Conservation (phyloP, 1,140 invertebrate genomes). For the Hyles vespertilio region DNA sequence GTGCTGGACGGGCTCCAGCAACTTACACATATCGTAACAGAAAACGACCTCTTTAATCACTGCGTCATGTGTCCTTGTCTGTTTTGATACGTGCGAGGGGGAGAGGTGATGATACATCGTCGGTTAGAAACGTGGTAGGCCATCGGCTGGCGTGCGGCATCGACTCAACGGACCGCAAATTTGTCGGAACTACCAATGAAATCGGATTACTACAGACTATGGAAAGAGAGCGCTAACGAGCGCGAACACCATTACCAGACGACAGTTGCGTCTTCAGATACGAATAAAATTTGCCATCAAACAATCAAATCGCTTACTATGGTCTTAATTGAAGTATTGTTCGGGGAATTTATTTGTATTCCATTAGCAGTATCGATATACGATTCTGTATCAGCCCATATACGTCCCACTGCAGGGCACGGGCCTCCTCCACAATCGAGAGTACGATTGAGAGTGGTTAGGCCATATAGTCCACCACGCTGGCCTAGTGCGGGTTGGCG, state of each 20-base stretch:
- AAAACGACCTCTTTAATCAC: conserved; percentile 28
- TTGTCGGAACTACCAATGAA: conserved; percentile 63
- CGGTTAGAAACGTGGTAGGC: conserved; percentile 18
- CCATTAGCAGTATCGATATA: background rate
- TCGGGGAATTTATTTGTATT: background rate
- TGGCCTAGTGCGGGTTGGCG: too few relatives aligned
- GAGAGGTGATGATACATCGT: conserved; percentile 25
- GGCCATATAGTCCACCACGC: too few relatives aligned
- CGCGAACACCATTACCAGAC: conserved; percentile 47
- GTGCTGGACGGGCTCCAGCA: conserved; percentile 14
- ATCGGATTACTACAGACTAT: conserved; percentile 59
- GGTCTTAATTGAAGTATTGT: background rate
- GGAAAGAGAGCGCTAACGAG: conserved; percentile 53
- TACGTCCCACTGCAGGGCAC: too few relatives aligned
- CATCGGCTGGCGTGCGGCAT: conserved; percentile 26
- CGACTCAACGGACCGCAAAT: conserved; percentile 59
- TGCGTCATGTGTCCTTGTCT: conserved; percentile 14
- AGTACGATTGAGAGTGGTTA: too few relatives aligned
- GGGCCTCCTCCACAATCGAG: too few relatives aligned
- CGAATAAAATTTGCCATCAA: conserved; percentile 21
- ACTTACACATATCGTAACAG: conserved; percentile 26
- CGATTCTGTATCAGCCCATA: too few relatives aligned
- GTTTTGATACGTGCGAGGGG: conserved; percentile 6
- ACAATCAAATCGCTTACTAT: conserved; percentile 1
- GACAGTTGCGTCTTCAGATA: conserved; percentile 42